Conservation (phyloP, 2,797 vertebrate species). For the Poeciliopsis infans region DNA sequence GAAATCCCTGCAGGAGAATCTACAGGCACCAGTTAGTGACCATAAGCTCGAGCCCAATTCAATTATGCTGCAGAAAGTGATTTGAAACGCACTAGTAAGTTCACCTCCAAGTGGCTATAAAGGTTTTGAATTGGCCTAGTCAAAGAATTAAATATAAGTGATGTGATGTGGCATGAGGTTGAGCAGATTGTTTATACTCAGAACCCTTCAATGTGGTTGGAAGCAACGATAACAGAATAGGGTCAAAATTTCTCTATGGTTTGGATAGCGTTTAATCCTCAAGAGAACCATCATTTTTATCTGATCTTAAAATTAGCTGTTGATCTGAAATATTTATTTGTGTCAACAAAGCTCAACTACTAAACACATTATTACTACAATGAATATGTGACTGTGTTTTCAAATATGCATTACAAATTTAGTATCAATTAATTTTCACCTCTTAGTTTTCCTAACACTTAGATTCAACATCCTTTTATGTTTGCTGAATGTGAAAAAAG, state of each 20-base stretch:
- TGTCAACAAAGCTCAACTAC: background rate
- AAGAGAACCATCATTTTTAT: background rate
- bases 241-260: background rate
- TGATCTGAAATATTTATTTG: background rate
- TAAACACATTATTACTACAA: background rate
- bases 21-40: background rate
- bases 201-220: background rate
- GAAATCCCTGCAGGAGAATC: background rate
- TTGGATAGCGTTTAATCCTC: background rate
- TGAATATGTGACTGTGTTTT: background rate
- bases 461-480: background rate
- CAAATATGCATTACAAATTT: background rate
- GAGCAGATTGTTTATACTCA: background rate
- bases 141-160: background rate
- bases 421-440: background rate
- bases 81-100: background rate
- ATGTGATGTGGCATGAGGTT: background rate
- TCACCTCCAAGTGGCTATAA: background rate
- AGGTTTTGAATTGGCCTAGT: background rate
- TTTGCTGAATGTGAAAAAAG: background rate
- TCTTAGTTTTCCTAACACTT: background rate
- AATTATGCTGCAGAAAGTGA: background rate
- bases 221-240: background rate
- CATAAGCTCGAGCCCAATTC: background rate
- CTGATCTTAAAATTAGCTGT: background rate